Conservation (phyloP, 2,113 vertebrate species). For the Ophthalmolycus amberensis region DNA sequence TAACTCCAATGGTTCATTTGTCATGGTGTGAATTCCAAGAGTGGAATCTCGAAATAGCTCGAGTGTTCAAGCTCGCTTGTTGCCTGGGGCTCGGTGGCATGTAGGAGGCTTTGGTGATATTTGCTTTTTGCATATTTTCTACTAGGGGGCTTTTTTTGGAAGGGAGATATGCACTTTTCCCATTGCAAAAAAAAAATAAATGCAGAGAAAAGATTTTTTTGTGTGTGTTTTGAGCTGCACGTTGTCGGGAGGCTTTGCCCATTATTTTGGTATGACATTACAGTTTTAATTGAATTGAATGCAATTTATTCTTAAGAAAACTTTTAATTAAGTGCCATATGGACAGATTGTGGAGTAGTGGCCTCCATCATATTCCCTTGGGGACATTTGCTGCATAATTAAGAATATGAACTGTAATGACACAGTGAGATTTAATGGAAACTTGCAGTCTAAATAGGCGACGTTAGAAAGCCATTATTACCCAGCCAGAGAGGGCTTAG, state of each 20-base stretch:
- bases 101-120: constrained; percentile 90
- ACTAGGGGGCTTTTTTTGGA: constrained; percentile 77
- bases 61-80: constrained; percentile 82
- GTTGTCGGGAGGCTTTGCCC: constrained; percentile 82
- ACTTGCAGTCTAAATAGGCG: constrained; percentile 83
- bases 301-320: constrained; percentile 89
- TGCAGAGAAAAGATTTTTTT: constrained; percentile 51
- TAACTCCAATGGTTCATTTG: constrained; percentile 88
- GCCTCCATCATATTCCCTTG: constrained; percentile 85
- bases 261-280: constrained; percentile 88
- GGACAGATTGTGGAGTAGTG: constrained; percentile 86
- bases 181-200: constrained; percentile 72
- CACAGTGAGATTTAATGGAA: constrained; percentile 86
- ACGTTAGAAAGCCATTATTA: constrained; percentile 81
- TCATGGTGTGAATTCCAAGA: constrained; percentile 88
- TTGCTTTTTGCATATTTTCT: constrained; percentile 88
- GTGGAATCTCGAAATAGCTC: constrained; percentile 88
- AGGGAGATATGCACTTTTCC: constrained; percentile 76
- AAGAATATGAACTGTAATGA: constrained; percentile 89
- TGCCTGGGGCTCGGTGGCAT: constrained; percentile 85
- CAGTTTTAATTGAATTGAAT: constrained; percentile 89
- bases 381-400: constrained; percentile 87
- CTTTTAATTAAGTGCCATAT: constrained; percentile 90
- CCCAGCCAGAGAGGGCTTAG: constrained; percentile 69
- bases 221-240: constrained; percentile 73